Conservation (phyloP, 92 coral and sea anemone genomes). For the Heliopora coerulea region DNA sequence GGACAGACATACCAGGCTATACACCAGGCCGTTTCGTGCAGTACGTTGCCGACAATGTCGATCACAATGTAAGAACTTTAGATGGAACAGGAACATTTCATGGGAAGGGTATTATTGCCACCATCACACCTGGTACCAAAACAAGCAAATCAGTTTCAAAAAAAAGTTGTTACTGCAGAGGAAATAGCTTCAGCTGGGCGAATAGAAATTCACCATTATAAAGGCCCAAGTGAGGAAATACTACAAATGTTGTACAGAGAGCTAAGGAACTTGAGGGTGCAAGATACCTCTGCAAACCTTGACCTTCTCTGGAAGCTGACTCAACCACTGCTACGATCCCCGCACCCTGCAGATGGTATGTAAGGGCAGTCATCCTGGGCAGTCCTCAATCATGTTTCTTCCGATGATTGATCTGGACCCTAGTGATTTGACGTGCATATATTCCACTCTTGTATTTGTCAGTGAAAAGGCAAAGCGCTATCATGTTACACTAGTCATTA, state of each 20-base stretch:
- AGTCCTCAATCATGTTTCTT: slow-evolving; percentile 50
- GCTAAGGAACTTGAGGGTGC: not conserved
- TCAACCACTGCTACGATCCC: slow-evolving; percentile 39
- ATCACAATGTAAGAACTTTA: too few relatives aligned
- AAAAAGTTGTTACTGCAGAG: slow-evolving; percentile 40
- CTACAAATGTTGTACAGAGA: not conserved
- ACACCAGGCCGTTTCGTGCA: too few relatives aligned
- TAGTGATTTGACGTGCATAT: slow-evolving; percentile 53
- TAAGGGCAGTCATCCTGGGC: slow-evolving; percentile 46
- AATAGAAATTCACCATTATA: slow-evolving; percentile 39
- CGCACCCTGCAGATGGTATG: slow-evolving; percentile 54
- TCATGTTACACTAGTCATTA: slow-evolving; percentile 40
- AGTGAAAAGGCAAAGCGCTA: slow-evolving; percentile 50
- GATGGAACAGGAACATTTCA: slow-evolving; percentile 32
- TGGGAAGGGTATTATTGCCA: slow-evolving; percentile 60
- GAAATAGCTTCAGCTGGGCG: slow-evolving; percentile 46
- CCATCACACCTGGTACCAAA: slow-evolving; percentile 44
- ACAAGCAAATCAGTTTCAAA: slow-evolving; percentile 31
- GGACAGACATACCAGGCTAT: too few relatives aligned
- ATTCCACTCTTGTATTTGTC: slow-evolving; percentile 49
- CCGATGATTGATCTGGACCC: slow-evolving; percentile 64
- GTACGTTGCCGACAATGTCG: too few relatives aligned
- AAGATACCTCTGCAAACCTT: slow-evolving; percentile 43
- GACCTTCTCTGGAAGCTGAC: slow-evolving; percentile 46
- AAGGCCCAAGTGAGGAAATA: slow-evolving; percentile 37